Percentiles rank a stretch among this genome's conserved stretches.
These are phyloP conservation scores for Scaptomyza montana DNA, from an alignment of 1,140 invertebrate species.

Conservation along the genomic window DNA sequence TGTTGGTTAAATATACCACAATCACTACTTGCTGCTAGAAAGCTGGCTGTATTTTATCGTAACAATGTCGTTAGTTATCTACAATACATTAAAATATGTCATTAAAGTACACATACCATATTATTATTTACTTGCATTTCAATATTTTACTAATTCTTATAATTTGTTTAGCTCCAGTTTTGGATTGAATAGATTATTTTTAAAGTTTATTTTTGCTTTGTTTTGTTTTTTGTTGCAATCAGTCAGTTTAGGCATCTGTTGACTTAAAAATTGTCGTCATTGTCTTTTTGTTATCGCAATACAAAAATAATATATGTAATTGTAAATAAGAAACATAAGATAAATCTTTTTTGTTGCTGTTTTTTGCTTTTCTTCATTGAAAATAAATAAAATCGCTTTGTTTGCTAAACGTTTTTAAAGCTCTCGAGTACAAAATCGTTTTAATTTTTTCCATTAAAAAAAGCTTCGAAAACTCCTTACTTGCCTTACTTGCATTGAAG, in stretches of 20 bases:
- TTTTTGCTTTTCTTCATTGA: constrained; percentile 29
- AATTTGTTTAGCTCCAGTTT: constrained; percentile 50
- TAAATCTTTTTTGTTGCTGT: constrained; percentile 31
- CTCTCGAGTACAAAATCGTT: constrained; percentile 76
- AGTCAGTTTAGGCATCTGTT: constrained; percentile 80
- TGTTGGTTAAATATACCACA: constrained; percentile 67
- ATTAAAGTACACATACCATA: constrained; percentile 57
- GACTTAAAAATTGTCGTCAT: constrained; percentile 76
- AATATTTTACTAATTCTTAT: constrained; percentile 70
- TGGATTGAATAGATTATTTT: constrained; percentile 47
- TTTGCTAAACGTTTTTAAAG: constrained; percentile 63
- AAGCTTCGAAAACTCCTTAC: constrained; percentile 67
- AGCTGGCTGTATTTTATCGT: constrained; percentile 61
- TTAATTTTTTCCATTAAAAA: constrained; percentile 52
- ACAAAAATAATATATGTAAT: constrained; percentile 52
- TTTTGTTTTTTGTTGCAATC: constrained; percentile 39
- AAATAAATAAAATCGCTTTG: constrained; percentile 52
- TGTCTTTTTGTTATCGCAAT: constrained; percentile 69
- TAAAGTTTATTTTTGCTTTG: constrained; percentile 6
- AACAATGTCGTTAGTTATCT: constrained; percentile 66
- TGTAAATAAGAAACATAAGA: constrained; percentile 39
- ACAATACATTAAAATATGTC: constrained; percentile 55
- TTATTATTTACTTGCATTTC: constrained; percentile 44
- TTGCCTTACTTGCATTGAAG: constrained; percentile 32
- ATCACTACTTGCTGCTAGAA: constrained; percentile 77